Evolutionary conservation across 2,888 invertebrate species (phyloP), one percentile per base, ranked within the genome.

Genomic region (Branchinecta sandiegonensis): DNA sequence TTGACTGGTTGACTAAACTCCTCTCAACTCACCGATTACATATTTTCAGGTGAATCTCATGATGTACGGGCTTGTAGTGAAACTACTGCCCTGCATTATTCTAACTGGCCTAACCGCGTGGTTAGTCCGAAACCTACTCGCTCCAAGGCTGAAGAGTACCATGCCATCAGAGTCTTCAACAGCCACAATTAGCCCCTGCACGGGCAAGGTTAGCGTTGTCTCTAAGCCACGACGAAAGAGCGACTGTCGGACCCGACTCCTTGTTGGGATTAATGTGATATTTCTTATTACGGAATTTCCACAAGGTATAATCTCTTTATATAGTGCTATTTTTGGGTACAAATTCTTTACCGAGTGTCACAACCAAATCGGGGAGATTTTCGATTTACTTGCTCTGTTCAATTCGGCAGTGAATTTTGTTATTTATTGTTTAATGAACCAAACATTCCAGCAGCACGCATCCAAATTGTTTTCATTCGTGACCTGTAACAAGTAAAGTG

Each of bases 251-350:
- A 56, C 56, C 17, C n/a, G 17, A 9, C 56, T 56, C 14, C 17
- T 56, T n/a, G 17, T 56, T 9, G 56, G 56, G 8, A 56, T 56
- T 17, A 56, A 56, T 56, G 56, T 56, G 10, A 56, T 56, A 56
- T 56, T 56, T 56, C 10, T 56, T 14, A 17, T 56, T 56, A 56
- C 56, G 8, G 56, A 56, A 10, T 56, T 56, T 17, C 56, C 56
- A 14, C 56, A 56, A 56, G 56, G 56, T n/a, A 56, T 56, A 56
- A 56, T 56, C 8, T 56, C 56, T 9, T 17, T 56, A 10, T 56
- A 56, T 56, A 56, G 56, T 56, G 56, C 56, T 17, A 56, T 56
- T 56, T 14, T 56, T 56, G 56, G 56, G 17, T 56, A 56, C 17
- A 56, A 17, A 17, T 56, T 56, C 17, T 56, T 56, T 9, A 56